Conservation (phyloP, 2,888 invertebrate species). For the Macrophya annulata region DNA sequence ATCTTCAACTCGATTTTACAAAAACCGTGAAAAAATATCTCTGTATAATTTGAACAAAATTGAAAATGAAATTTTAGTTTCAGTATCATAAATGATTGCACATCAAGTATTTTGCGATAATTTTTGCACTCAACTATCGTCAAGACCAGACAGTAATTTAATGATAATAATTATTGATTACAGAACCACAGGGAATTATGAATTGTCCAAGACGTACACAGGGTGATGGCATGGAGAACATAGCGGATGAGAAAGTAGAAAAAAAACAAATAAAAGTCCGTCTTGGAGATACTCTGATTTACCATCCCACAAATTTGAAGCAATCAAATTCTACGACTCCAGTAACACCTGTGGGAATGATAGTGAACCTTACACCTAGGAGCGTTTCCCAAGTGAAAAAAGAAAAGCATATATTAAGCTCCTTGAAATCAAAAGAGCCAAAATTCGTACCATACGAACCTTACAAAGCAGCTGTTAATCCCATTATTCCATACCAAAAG, state of each 20-base stretch:
- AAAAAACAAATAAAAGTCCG: conserved; percentile 69
- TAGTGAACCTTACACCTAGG: conserved; percentile 84
- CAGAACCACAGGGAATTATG: conserved; percentile 70
- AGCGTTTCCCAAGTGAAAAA: conserved; percentile 83
- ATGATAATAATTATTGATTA: conserved; percentile 33
- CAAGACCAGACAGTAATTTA: too few relatives aligned
- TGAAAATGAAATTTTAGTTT: too few relatives aligned
- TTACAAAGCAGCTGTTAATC: conserved; percentile 91
- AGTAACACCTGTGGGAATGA: conserved; percentile 81
- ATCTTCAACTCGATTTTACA: too few relatives aligned
- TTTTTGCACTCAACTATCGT: too few relatives aligned
- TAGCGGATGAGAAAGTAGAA: conserved; percentile 66
- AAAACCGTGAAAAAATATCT: too few relatives aligned
- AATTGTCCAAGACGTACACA: conserved; percentile 82
- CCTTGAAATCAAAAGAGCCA: conserved; percentile 85
- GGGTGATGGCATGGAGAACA: conserved; percentile 90
- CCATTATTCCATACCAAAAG: conserved; percentile 84
- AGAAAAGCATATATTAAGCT: conserved; percentile 75
- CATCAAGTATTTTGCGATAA: not conserved
- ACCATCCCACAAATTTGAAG: conserved; percentile 77
- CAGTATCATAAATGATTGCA: not conserved
- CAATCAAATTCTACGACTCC: conserved; percentile 77
- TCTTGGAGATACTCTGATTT: conserved; percentile 77
- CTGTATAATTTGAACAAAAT: too few relatives aligned
- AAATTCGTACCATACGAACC: conserved; percentile 95